Evolutionary conservation across 2,888 invertebrate genomes (phyloP).

Genomic region (Norana najaformis): DNA sequence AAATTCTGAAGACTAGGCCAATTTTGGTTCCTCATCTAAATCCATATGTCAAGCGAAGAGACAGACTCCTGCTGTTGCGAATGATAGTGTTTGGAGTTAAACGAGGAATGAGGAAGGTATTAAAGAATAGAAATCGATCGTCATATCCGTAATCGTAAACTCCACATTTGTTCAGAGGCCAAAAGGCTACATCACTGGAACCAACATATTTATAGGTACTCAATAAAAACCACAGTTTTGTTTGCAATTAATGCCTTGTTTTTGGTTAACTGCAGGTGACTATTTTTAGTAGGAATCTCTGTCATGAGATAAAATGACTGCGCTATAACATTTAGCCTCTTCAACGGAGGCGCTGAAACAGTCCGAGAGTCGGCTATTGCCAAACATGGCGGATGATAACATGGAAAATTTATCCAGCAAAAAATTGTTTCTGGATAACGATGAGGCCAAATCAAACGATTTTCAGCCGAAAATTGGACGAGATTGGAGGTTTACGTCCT

Average conservation of each 20-base stretch:
- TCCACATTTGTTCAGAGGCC: neutral
- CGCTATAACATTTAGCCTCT: neutral
- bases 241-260: neutral
- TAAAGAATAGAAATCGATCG: too few relatives aligned
- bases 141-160: too few relatives aligned
- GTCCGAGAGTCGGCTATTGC: neutral
- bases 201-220: neutral
- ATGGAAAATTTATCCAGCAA: conserved; percentile 14
- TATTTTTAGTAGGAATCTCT: neutral
- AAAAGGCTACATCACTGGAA: too few relatives aligned
- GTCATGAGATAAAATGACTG: neutral
- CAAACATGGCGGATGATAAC: conserved; percentile 21
- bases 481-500: conserved; percentile 20
- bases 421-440: conserved; percentile 10
- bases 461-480: conserved; percentile 17
- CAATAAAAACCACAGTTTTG: neutral
- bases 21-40: too few relatives aligned
- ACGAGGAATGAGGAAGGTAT: too few relatives aligned
- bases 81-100: too few relatives aligned
- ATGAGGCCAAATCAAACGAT: neutral
- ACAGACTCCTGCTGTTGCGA: too few relatives aligned
- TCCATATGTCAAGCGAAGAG: too few relatives aligned
- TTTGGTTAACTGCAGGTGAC: neutral
- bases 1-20: too few relatives aligned
- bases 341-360: neutral